phyloP scores from a whole-genome alignment of 2,888 invertebrate genomes.

The Hartigia nigra region DNA sequence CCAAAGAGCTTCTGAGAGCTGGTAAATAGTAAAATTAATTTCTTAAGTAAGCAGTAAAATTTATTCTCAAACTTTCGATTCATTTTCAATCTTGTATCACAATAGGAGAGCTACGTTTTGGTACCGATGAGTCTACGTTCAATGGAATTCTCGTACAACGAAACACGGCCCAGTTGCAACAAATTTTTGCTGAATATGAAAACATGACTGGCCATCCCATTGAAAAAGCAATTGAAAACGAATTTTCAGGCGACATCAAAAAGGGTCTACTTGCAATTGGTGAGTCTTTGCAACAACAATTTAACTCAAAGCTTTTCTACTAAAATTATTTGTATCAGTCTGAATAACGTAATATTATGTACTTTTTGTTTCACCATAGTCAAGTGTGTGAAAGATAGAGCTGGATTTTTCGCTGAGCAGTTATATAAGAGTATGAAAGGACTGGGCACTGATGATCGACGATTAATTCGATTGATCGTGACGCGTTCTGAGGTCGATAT shows the following conservation, averaged over 20 bases:
- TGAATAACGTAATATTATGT: constrained; percentile 36
- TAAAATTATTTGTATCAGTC: too few species aligned
- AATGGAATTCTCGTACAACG: constrained; percentile 86
- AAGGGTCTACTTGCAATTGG: constrained; percentile 83
- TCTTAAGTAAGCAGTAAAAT: not conserved
- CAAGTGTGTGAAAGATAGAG: constrained; percentile 81
- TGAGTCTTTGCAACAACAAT: constrained; percentile 43
- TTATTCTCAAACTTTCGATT: not conserved
- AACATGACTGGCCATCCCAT: constrained; percentile 82
- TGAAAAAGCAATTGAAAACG: constrained; percentile 82
- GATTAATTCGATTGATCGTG: constrained; percentile 86
- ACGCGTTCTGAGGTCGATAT: constrained; percentile 88
- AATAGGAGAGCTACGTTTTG: constrained; percentile 71
- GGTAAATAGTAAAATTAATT: constrained; percentile 66
- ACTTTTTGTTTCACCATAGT: constrained; percentile 64
- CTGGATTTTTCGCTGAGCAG: constrained; percentile 87
- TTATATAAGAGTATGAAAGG: constrained; percentile 91
- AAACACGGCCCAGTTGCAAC: constrained; percentile 74
- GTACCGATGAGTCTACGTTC: constrained; percentile 89
- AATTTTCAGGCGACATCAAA: constrained; percentile 87
- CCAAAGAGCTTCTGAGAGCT: constrained; percentile 81
- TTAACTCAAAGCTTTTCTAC: too few species aligned
- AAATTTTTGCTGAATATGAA: constrained; percentile 78
- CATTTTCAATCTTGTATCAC: not conserved
- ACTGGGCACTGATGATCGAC: constrained; percentile 87